Evolutionary conservation across 2,888 invertebrate species (phyloP), one percentile per base, ranked within the genome.

Genomic region (Leptopilina syphax): DNA sequence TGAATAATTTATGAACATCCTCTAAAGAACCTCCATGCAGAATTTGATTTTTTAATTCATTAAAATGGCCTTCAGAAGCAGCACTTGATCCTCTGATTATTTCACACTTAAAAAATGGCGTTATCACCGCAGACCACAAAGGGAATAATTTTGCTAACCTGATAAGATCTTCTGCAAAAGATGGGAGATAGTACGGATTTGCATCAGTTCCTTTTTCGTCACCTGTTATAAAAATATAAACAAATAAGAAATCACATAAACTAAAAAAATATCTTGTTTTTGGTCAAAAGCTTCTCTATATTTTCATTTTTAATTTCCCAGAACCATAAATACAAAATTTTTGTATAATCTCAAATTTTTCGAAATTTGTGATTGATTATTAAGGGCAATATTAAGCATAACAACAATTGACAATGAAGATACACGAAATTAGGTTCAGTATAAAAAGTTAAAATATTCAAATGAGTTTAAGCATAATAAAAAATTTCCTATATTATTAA

Each of bases 1-100:
- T 66, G 4, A 66, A 66, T 67, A 67, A 44, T n/a, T 67, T 67
- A n/a, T 67, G 67, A n/a, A 67, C 67, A 7, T 2, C 24, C 12
- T 10, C 12, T 13, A 13, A 10, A 34, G 12, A 9, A 66, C 41
- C 34, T 66, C 66, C 66, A 34, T 66, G 27, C 10, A 66, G 66
- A 66, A 66, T 41, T 41, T 13, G 41, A 66, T 66, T 66, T 27
- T 66, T 66, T 13, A 44, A 5, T 66, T 41, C 44, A 3, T 13
- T 27, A 41, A 66, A 66, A 41, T 66, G 44, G 5, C n/a, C 4
- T 66, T 66, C 66, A 12, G 41, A 44, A 13, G 66, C n/a, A 27
- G 44, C 67, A 47, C 18, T 47, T n/a, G 44, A 44, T n/a, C 44
- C 47, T 44, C 24, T 44, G 44, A 67, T 44, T 2, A 67, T 47